Evolutionary conservation across 2,113 vertebrate species (phyloP).

Genomic region (Leucoraja erinaceus): DNA sequence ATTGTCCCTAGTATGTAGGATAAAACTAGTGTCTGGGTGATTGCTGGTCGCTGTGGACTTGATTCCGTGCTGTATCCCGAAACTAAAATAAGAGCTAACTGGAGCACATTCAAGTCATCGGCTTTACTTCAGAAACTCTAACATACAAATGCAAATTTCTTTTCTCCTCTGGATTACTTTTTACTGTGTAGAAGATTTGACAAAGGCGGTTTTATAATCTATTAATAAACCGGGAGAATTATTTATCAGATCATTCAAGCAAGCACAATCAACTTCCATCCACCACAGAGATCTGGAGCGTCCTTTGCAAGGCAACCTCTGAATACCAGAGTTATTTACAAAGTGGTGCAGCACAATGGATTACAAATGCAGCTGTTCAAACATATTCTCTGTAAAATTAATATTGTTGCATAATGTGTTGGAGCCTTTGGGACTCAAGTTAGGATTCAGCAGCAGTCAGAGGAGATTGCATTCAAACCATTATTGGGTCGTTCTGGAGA

Average conservation of each 20-base stretch:
- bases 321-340: neutral
- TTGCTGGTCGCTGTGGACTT: too few relatives aligned
- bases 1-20: too few relatives aligned
- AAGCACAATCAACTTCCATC: slow-evolving; percentile 10
- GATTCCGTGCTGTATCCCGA: too few relatives aligned
- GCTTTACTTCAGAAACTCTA: neutral
- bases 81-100: neutral
- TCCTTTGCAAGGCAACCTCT: slow-evolving; percentile 5
- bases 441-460: neutral
- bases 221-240: neutral
- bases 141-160: neutral
- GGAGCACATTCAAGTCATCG: neutral
- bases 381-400: slow-evolving; percentile 26
- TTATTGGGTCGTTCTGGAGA: neutral
- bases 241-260: neutral
- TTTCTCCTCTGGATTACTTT: neutral
- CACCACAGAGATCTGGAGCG: neutral
- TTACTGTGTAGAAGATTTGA: neutral
- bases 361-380: neutral
- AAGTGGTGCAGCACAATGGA: neutral
- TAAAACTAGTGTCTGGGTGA: too few relatives aligned
- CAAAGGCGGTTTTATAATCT: neutral
- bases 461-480: neutral
- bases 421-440: neutral
- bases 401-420: neutral